Conservation (phyloP, 2,797 vertebrate species). For the Orestias chungarensis region DNA sequence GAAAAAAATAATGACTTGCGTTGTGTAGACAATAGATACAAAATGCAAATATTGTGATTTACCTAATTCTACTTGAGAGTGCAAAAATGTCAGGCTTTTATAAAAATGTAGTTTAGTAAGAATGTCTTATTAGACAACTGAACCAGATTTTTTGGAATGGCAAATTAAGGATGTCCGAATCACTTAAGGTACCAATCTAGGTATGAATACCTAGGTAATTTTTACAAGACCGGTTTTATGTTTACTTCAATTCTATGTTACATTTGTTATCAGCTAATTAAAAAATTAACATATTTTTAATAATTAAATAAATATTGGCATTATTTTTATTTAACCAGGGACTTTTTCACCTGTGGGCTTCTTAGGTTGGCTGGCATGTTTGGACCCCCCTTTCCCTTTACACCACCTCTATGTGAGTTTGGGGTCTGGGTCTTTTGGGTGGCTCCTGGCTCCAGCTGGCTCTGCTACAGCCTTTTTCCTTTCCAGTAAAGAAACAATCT, state of each 20-base stretch:
- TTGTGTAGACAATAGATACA: not conserved
- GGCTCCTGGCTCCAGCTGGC: too few relatives aligned
- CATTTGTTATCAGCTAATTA: not conserved
- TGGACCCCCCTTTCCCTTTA: too few relatives aligned
- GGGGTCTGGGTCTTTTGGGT: too few relatives aligned
- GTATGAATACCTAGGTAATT: not conserved
- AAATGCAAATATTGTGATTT: constrained; percentile 11
- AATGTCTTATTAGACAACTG: not conserved
- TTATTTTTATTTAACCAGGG: too few relatives aligned
- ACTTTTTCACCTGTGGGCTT: too few relatives aligned
- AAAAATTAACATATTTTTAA: not conserved
- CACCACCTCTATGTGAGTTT: too few relatives aligned
- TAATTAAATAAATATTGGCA: not conserved
- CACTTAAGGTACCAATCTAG: not conserved
- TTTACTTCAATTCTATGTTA: not conserved
- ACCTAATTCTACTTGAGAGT: constrained; percentile 12
- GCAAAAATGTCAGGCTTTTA: not conserved
- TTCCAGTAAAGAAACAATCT: too few relatives aligned
- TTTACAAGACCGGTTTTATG: not conserved
- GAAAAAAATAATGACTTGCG: constrained; percentile 41
- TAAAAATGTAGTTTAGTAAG: too few relatives aligned
- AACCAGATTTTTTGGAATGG: not conserved
- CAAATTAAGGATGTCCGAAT: not conserved
- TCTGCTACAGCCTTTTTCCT: too few relatives aligned
- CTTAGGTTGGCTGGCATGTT: too few relatives aligned